phyloP scores from a whole-genome alignment of 1,140 invertebrate species.

The Leucophenga varia region DNA sequence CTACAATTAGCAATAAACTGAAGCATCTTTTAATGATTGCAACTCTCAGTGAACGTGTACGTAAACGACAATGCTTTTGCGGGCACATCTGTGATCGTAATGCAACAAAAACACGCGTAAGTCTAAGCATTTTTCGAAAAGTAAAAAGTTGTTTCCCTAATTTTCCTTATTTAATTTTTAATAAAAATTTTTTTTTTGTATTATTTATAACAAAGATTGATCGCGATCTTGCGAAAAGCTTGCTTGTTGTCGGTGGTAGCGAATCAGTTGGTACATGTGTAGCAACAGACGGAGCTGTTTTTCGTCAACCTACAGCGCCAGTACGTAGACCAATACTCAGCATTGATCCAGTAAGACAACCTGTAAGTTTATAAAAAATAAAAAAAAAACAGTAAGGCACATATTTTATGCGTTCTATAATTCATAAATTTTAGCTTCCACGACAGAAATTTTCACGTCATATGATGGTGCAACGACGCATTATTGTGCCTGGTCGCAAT shows the following conservation, averaged over 20 bases:
- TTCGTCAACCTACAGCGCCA: conserved; percentile 48
- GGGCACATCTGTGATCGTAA: conserved; percentile 48
- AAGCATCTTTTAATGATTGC: conserved; percentile 52
- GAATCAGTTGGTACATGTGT: neutral
- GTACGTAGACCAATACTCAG: conserved; percentile 35
- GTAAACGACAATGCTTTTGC: conserved; percentile 45
- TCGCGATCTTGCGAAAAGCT: conserved; percentile 11
- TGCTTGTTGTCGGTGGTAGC: neutral
- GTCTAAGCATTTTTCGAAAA: too few relatives aligned
- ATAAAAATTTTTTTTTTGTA: conserved; percentile 1
- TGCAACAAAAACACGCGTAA: conserved; percentile 31
- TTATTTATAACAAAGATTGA: conserved; percentile 10
- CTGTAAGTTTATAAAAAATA: too few relatives aligned
- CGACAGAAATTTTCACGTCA: conserved; percentile 43
- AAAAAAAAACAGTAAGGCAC: too few relatives aligned
- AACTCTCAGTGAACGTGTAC: conserved; percentile 49
- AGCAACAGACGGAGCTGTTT: conserved; percentile 18
- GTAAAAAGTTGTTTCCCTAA: neutral
- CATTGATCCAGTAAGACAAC: conserved; percentile 36
- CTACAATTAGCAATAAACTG: conserved; percentile 45
- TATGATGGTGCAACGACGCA: conserved; percentile 42
- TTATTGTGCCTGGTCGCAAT: conserved; percentile 18
- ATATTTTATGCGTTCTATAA: too few relatives aligned
- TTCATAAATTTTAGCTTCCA: conserved; percentile 37
- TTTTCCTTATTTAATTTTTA: neutral